Evolutionary conservation across 1,140 invertebrate genomes (phyloP).

Genomic region (Brachionus koreanus): DNA sequence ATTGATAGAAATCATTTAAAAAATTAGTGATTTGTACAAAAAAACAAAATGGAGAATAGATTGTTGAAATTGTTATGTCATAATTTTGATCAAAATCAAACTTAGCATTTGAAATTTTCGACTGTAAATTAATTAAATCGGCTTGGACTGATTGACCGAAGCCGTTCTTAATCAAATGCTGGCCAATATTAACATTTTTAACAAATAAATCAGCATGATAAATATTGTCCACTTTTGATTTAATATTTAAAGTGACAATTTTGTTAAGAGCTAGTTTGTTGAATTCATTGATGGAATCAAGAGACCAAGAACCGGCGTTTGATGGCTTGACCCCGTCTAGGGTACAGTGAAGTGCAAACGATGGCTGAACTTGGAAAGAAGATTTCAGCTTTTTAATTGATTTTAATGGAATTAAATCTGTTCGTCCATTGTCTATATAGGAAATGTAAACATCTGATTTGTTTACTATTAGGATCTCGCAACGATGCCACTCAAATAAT

Average conservation of each 20-base stretch:
- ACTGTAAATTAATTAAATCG: background rate
- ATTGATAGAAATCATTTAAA: background rate
- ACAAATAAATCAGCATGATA: constrained; percentile 25
- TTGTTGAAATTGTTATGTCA: background rate
- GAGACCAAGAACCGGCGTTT: background rate
- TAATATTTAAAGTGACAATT: background rate
- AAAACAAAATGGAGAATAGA: constrained; percentile 22
- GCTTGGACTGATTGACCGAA: background rate
- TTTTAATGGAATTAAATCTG: background rate
- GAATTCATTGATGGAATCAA: background rate
- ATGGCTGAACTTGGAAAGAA: background rate
- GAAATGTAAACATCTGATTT: background rate
- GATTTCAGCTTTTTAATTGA: background rate
- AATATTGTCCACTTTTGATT: background rate
- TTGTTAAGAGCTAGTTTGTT: background rate
- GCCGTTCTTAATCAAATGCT: constrained; percentile 1
- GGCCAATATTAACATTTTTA: background rate
- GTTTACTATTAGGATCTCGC: background rate
- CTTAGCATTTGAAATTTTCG: background rate
- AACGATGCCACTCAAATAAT: constrained; percentile 34
- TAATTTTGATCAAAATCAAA: background rate
- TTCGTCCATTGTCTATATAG: constrained; percentile 8
- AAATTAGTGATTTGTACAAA: background rate
- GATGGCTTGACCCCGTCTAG: background rate
- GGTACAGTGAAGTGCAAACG: constrained; percentile 24